A percentile compares a stretch with the other conserved stretches of the same genome.
These are phyloP conservation scores for Pachyuromys duprasi DNA, from an alignment of 2,797 vertebrate species.

Conservation along the genomic window DNA sequence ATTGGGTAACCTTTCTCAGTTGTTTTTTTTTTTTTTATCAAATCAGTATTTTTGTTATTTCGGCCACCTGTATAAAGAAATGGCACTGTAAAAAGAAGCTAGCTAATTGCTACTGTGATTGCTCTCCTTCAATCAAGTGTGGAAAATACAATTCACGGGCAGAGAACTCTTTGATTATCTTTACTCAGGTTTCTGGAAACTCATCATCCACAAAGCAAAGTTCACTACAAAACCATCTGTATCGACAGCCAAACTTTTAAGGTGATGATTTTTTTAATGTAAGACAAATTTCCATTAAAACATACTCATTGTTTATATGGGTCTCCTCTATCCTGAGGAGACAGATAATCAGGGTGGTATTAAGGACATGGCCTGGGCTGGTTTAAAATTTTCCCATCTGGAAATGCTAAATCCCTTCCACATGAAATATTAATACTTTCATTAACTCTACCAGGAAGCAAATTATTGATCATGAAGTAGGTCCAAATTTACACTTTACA, in stretches of 20 bases:
- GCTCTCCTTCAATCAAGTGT: conserved; percentile 42
- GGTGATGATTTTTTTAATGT: not conserved
- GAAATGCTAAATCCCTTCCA: conserved; percentile 38
- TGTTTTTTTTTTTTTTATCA: conserved; percentile 47
- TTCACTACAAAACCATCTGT: not conserved
- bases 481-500: conserved; percentile 73
- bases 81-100: conserved; percentile 46
- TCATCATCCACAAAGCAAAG: conserved; percentile 60
- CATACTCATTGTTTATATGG: conserved; percentile 48
- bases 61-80: conserved; percentile 48
- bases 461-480: conserved; percentile 70
- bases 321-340: conserved; percentile 48
- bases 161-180: not conserved
- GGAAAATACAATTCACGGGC: not conserved
- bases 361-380: conserved; percentile 24
- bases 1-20: not conserved
- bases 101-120: conserved; percentile 59
- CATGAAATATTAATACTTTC: conserved; percentile 58
- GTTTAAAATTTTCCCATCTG: conserved; percentile 45
- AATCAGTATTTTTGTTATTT: conserved; percentile 68
- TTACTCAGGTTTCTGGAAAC: conserved; percentile 2
- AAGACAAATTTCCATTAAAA: conserved; percentile 35
- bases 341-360: conserved; percentile 62
- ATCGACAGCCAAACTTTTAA: not conserved
- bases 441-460: conserved; percentile 64